A percentile compares a stretch with the other conserved stretches of the same genome.
Evolutionary conservation across 2,797 vertebrate species (phyloP).

Genomic region (Synaphobranchus kaupii): DNA sequence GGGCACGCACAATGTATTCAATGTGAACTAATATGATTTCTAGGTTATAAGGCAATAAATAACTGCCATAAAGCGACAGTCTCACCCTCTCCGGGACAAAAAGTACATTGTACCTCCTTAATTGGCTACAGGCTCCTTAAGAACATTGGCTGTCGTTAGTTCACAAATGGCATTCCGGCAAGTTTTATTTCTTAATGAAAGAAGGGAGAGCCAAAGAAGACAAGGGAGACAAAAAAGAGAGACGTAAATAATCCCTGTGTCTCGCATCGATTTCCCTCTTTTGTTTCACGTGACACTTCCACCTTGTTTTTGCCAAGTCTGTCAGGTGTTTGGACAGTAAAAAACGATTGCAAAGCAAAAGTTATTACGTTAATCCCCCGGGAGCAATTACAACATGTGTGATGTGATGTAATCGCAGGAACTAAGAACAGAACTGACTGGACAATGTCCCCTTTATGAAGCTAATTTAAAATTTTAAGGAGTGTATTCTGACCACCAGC

Average conservation of each 20-base stretch:
- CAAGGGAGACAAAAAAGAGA: constrained; percentile 21
- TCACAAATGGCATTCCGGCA: constrained; percentile 56
- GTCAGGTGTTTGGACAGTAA: constrained; percentile 58
- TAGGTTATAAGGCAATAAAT: constrained; percentile 74
- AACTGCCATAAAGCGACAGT: constrained; percentile 66
- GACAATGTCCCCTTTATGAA: constrained; percentile 61
- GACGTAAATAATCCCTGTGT: constrained; percentile 28
- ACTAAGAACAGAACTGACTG: constrained; percentile 61
- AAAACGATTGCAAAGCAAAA: constrained; percentile 46
- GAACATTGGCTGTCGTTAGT: constrained; percentile 47
- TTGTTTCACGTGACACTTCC: constrained; percentile 45
- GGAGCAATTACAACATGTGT: constrained; percentile 67
- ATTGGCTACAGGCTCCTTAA: constrained; percentile 67
- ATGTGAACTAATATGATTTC: constrained; percentile 74
- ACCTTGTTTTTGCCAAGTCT: constrained; percentile 40
- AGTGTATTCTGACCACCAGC: constrained; percentile 33
- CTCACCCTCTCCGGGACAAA: constrained; percentile 56
- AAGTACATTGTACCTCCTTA: constrained; percentile 66
- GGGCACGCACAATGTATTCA: constrained; percentile 53
- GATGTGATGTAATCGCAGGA: constrained; percentile 69
- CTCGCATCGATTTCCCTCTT: constrained; percentile 33
- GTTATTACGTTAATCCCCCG: constrained; percentile 52
- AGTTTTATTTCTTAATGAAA: constrained; percentile 66
- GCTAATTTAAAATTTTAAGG: constrained; percentile 63
- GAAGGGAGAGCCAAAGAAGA: constrained; percentile 34